These are phyloP conservation scores for Eclectus roratus DNA, from an alignment of 2,113 vertebrate genomes.

Conservation along the genomic window DNA sequence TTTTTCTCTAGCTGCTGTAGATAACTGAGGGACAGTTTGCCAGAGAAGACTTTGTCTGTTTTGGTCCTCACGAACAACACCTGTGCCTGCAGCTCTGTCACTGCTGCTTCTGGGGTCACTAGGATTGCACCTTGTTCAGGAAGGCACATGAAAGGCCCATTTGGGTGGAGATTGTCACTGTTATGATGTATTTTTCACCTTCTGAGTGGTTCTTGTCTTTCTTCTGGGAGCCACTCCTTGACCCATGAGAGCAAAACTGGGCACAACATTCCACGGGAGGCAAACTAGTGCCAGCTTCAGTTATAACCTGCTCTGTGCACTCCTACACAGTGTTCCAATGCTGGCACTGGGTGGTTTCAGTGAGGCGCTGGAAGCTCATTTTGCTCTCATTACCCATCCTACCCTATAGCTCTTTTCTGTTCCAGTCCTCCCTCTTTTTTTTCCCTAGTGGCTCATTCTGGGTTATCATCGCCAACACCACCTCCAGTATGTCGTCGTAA, in stretches of 20 bases:
- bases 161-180: not conserved
- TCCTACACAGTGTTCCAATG: not conserved
- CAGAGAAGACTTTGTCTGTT: not conserved
- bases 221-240: not conserved
- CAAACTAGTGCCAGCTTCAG: not conserved
- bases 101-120: not conserved
- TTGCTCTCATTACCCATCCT: not conserved
- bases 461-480: not conserved
- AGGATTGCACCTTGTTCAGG: not conserved
- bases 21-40: not conserved
- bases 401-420: not conserved
- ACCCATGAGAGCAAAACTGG: rapidly evolving
- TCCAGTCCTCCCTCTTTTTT: rapidly evolving
- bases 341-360: not conserved
- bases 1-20: not conserved
- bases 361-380: not conserved
- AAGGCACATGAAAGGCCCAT: not conserved
- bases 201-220: not conserved
- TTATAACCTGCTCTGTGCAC: not conserved
- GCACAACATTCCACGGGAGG: not conserved
- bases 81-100: not conserved
- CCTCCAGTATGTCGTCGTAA: not conserved
- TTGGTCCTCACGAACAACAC: not conserved
- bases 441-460: not conserved
- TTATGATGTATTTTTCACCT: not conserved